Evolutionary conservation across 1,140 invertebrate species (phyloP), one percentile per base, ranked within the genome.

Genomic region (Dendroctonus ponderosae): DNA sequence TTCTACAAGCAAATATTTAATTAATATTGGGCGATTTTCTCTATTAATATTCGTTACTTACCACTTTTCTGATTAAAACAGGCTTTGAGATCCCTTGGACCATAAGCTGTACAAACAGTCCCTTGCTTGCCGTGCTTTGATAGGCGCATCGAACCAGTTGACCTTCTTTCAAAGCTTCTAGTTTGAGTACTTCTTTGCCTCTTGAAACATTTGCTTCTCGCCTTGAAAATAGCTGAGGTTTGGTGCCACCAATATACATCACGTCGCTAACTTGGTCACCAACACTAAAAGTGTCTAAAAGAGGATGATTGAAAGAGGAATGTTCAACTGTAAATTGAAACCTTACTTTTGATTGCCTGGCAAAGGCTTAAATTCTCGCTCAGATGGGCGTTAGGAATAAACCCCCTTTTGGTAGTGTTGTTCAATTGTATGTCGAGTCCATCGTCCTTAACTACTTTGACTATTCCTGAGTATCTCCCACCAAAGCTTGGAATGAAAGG

Each of bases 371-470:
- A 46, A 37, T 14, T 53, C 11, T 5, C 6, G 76, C 6, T 78
- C 60, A 69, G 76, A 61, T 65, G 74, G 15, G 68, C 69, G 14
- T 74, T n/a, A 0, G 81, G 80, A 6, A 82, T 58, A 7, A 80
- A 69, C 14, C 78, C 80, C 11, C 39, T 70, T 50, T 76, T 73
- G 7, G 73, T 68, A 8, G 6, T n/a, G 42, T 70, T 70, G 5
- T 57, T 66, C 5, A 67, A 66, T 66, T 75, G 77, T n/a, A 82
- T 71, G 65, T 79, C 74, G 42, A 82, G 56, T 0, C 79, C 79
- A n/a, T 75, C 71, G 9, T 78, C 73, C 11, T 37, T n/a, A 7
- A 69, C 64, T 49, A 76, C 75, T 6, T 62, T 74, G 7, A 81
- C 68, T 44, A 70, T 75, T 39, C 75, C 72, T 48, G 72, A 74